Evolutionary conservation across 2,888 invertebrate species (phyloP).

Genomic region (Drosophila neonasuta): DNA sequence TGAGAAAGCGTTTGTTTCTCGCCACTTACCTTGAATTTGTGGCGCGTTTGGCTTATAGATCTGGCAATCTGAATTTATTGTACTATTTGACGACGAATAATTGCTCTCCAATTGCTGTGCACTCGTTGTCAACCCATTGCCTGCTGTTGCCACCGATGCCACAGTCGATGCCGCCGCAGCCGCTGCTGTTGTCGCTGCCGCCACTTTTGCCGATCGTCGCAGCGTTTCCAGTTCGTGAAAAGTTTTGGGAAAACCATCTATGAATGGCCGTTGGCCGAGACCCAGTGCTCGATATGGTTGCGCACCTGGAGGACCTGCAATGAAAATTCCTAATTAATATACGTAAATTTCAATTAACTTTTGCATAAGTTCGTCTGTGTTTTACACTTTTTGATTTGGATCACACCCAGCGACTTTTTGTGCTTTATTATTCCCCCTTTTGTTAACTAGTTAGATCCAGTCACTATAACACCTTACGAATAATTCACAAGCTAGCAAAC

Average conservation of each 20-base stretch:
- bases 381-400: too few relatives aligned
- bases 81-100: constrained; percentile 82
- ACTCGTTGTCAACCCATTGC: constrained; percentile 59
- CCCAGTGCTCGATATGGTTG: constrained; percentile 89
- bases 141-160: constrained; percentile 50
- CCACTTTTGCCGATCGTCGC: constrained; percentile 83
- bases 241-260: constrained; percentile 86
- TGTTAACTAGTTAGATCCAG: too few relatives aligned
- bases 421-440: too few relatives aligned
- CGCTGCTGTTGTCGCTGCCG: constrained; percentile 79
- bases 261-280: constrained; percentile 88
- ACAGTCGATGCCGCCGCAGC: constrained; percentile 50
- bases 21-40: constrained; percentile 81
- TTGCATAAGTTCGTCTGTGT: too few relatives aligned
- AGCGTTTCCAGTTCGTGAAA: constrained; percentile 87
- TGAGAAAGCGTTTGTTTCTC: neutral
- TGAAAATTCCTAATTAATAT: neutral
- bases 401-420: too few relatives aligned
- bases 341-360: too few relatives aligned
- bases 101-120: constrained; percentile 76
- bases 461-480: too few relatives aligned
- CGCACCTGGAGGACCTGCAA: constrained; percentile 84
- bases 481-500: too few relatives aligned
- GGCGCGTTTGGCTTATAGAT: constrained; percentile 86
- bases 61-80: constrained; percentile 83